Evolutionary conservation across 2,797 vertebrate genomes (phyloP).

Genomic region (Alosa sapidissima): DNA sequence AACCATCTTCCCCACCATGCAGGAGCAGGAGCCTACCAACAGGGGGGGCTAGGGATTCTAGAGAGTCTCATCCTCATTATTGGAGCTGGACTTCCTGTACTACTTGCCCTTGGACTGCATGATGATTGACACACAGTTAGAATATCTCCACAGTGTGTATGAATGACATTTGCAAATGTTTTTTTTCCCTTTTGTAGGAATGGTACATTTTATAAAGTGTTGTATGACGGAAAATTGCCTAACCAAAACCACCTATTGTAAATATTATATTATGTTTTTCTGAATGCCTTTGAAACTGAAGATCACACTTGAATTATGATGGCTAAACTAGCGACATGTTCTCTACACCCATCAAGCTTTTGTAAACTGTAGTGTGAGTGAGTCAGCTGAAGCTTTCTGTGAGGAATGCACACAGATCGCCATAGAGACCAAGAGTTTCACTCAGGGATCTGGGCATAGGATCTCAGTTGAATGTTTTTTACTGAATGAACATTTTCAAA

Average conservation of each 20-base stretch:
- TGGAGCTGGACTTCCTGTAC: constrained; percentile 67
- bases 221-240: neutral
- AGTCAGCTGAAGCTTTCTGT: neutral
- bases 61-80: constrained; percentile 74
- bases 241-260: neutral
- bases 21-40: constrained; percentile 38
- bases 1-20: constrained; percentile 47
- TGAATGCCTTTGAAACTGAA: neutral
- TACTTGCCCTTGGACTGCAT: constrained; percentile 68
- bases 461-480: neutral
- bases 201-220: neutral
- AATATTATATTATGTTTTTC: neutral
- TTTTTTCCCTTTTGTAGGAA: neutral
- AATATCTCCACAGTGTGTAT: neutral
- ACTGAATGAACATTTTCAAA: too few species aligned
- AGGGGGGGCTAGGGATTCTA: constrained; percentile 60
- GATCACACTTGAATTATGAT: neutral
- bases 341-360: neutral
- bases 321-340: neutral
- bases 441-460: neutral
- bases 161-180: neutral
- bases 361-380: neutral
- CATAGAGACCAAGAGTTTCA: neutral
- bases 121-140: constrained; percentile 58
- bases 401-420: neutral